Percentiles rank a stretch among this genome's conserved stretches.
These are phyloP conservation scores for Hestina assimilis DNA, from an alignment of 1,140 invertebrate genomes.

Conservation along the genomic window DNA sequence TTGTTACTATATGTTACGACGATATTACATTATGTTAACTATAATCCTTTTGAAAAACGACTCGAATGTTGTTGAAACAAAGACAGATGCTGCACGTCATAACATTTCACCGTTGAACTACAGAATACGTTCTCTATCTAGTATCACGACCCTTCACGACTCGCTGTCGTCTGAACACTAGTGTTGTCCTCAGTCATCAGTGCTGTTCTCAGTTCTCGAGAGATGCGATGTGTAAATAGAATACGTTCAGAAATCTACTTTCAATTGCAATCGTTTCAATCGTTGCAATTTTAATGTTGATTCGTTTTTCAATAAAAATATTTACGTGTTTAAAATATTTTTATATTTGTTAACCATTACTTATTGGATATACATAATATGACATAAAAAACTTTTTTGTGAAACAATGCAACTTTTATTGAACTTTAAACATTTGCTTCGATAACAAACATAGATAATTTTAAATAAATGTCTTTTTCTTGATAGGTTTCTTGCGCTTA, in stretches of 20 bases:
- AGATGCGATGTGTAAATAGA: constrained; percentile 6
- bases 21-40: constrained; percentile 63
- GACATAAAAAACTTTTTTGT: too few species aligned
- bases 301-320: constrained; percentile 16
- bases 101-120: constrained; percentile 64
- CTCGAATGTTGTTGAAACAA: constrained; percentile 66
- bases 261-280: too few species aligned
- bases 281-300: too few species aligned
- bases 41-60: constrained; percentile 46
- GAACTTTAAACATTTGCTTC: neutral
- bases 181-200: constrained; percentile 23
- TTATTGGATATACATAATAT: too few species aligned
- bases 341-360: too few species aligned
- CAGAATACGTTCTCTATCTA: constrained; percentile 44
- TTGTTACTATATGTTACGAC: constrained; percentile 33
- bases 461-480: neutral
- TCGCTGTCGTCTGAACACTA: constrained; percentile 37
- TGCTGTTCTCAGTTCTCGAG: too few species aligned
- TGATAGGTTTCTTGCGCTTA: constrained; percentile 15
- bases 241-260: constrained; percentile 23
- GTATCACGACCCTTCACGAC: constrained; percentile 26
- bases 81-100: constrained; percentile 74
- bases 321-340: too few species aligned
- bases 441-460: neutral
- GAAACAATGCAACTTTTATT: too few species aligned